Evolutionary conservation across 2,113 vertebrate genomes (phyloP).

Genomic region (Chelonoidis abingdonii): DNA sequence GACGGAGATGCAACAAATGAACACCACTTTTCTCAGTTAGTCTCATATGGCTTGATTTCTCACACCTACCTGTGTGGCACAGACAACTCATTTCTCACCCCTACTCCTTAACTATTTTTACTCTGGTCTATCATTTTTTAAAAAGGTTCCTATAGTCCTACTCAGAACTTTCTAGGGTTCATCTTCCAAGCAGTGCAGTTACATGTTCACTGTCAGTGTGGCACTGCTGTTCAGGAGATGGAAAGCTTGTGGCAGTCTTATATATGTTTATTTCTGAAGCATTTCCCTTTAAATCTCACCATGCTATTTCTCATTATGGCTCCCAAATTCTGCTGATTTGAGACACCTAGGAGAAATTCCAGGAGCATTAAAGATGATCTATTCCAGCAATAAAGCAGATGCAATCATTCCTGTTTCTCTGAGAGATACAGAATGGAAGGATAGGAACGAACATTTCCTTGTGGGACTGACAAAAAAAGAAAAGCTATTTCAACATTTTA

Average conservation of each 20-base stretch:
- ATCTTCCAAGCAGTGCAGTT: not conserved
- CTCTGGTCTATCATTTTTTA: not conserved
- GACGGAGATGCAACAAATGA: not conserved
- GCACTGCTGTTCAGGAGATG: not conserved
- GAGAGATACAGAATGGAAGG: conserved; percentile 21
- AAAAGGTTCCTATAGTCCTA: not conserved
- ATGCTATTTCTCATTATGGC: conserved; percentile 33
- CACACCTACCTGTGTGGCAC: not conserved
- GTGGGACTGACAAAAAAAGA: not conserved
- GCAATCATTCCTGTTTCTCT: conserved; percentile 1
- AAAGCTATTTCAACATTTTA: conserved; percentile 6
- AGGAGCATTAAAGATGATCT: conserved; percentile 51
- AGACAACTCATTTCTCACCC: not conserved
- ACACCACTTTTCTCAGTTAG: not conserved
- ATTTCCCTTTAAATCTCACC: conserved; percentile 20
- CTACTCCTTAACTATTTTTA: not conserved
- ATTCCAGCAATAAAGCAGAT: conserved; percentile 29
- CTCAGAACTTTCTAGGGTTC: not conserved
- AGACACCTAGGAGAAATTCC: conserved; percentile 56
- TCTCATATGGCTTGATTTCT: not conserved
- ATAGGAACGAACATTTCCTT: conserved; percentile 27
- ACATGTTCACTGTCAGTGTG: not conserved
- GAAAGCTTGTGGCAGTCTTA: not conserved
- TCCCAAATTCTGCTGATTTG: conserved; percentile 57
- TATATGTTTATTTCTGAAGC: not conserved